Conservation (phyloP, 2,888 invertebrate species). For the Abscondita cerata region DNA sequence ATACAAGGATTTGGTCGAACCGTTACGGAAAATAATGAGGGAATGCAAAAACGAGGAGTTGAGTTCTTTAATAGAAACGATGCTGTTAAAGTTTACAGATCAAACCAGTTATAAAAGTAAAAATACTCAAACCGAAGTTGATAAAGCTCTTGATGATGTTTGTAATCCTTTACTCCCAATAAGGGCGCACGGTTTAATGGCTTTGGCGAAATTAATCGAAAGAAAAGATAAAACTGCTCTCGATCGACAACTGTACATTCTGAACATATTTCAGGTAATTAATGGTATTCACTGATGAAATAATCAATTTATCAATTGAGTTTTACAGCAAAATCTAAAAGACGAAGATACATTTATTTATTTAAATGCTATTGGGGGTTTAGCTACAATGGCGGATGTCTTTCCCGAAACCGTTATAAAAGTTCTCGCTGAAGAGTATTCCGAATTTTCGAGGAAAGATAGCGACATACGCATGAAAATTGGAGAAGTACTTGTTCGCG, state of each 20-base stretch:
- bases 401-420: constrained; percentile 75
- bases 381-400: constrained; percentile 70
- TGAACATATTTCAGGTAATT: constrained; percentile 75
- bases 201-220: constrained; percentile 75
- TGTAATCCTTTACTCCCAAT: constrained; percentile 78
- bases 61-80: constrained; percentile 43
- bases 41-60: constrained; percentile 48
- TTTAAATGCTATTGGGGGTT: constrained; percentile 76
- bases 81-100: constrained; percentile 35
- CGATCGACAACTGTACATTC: constrained; percentile 69
- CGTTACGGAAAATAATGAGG: constrained; percentile 42
- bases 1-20: constrained; percentile 51
- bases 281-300: constrained; percentile 10
- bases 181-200: constrained; percentile 80
- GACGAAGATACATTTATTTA: constrained; percentile 85
- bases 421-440: constrained; percentile 72
- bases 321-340: constrained; percentile 72
- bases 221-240: constrained; percentile 68
- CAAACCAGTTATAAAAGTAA: background rate
- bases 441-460: constrained; percentile 53
- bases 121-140: constrained; percentile 58
- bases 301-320: constrained; percentile 28
- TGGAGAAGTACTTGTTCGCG: constrained; percentile 80
- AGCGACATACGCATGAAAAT: constrained; percentile 75
- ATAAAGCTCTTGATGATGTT: constrained; percentile 71